Evolutionary conservation across 2,888 invertebrate species (phyloP), one percentile per base, ranked within the genome.

Genomic region (Phlogophora meticulosa): DNA sequence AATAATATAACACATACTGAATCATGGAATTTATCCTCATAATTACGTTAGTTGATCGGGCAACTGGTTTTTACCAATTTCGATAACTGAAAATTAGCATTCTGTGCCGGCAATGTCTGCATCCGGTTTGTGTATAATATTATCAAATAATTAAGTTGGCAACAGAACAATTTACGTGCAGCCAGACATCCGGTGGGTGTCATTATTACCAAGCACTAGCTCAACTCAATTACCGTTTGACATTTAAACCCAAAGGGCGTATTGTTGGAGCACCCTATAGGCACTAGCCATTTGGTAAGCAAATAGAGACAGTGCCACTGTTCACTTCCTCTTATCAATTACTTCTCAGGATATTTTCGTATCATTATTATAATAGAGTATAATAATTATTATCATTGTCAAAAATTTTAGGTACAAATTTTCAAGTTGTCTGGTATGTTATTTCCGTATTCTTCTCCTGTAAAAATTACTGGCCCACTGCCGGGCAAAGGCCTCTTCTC

Each of bases 141-240:
- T 76, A 83, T 78, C 72, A 73, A 77, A 73, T 79, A 76, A 71
- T 80, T 81, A 73, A 61, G 67, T 69, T 74, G 45, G 55, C 55
- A 79, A 76, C 71, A 61, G 72, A 76, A 80, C 79, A 82, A 83
- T 85, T 82, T 74, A 79, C 74, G 66, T 80, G 73, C 75, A 81
- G 57, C 67, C 72, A 78, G 73, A 84, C 80, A 86, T 86, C 86
- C 87, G 86, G 85, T 83, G 78, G 82, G 71, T 84, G 82, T 85
- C 80, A 79, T 82, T 80, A 78, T 76, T 70, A 78, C 72, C 68
- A 75, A 80, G 76, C 75, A 80, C 83, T 78, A 66, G 83, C 73
- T 76, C 76, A 81, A 81, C 81, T 85, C 83, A 85, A 89, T 90
- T 87, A 89, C 78, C 81, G 83, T 82, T 86, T 87, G 86, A 88